Evolutionary conservation across 2,888 invertebrate species (phyloP), one percentile per base, ranked within the genome.

Genomic region (Odontomyia ornata): DNA sequence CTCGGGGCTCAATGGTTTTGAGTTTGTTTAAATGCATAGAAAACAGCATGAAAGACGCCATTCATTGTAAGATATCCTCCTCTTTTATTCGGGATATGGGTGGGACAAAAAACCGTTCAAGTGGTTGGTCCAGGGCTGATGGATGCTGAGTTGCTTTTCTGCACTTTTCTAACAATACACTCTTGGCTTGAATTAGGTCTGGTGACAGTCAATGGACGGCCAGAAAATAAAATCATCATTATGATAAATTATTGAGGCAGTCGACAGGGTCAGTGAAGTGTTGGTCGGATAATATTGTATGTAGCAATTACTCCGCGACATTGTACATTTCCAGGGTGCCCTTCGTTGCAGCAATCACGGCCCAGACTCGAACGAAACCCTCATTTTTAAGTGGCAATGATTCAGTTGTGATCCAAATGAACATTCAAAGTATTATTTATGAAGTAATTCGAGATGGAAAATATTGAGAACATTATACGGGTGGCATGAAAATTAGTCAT

Each of bases 281-380:
- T 67, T 46, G n/a, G 43, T 21, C 2, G 13, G 21, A 36, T 67
- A 67, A 67, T 46, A n/a, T n/a, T n/a, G n/a, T n/a, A 21, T 67
- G 69, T 46, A 69, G 25, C 69, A 69, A 69, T 69, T 47, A 47
- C 69, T 47, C 46, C 69, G 69, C 69, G 69, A 69, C 69, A 69
- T 69, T 69, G 69, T 47, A 13, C 25, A 46, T 69, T 47, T 47
- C 36, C 21, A n/a, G 21, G 13, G 47, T 47, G 69, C 69, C 69
- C 69, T 69, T 69, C 69, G 23, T 65, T 65, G n/a, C 0, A 13
- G 27, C 25, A 69, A 69, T 64, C 28, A n/a, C 28, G 30, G 18
- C 30, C 7, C 28, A 5, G 64, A n/a, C 30, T 27, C 15, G 25
- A 52, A 18, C n/a, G 36, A 30, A n/a, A 5, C 46, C 69, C 46